phyloP scores from a whole-genome alignment of 2,888 invertebrate species.

The Acutogordius australiensis region DNA sequence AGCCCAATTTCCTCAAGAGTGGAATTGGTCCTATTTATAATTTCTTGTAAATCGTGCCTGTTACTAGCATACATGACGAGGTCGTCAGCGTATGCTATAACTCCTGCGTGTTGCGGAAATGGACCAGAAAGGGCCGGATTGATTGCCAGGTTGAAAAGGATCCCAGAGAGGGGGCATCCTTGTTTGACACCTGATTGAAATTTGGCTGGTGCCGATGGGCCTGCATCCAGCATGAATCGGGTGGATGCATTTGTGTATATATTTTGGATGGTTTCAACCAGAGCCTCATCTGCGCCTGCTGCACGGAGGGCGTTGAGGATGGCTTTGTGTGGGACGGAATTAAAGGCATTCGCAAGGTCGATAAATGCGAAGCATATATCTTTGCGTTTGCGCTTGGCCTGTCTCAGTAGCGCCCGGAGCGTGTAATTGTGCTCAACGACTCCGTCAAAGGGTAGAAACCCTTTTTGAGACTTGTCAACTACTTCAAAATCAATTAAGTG shows the following conservation, averaged over 20 bases:
- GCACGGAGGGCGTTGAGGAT: slow-evolving; percentile 10
- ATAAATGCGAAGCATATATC: slow-evolving; percentile 20
- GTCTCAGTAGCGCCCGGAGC: slow-evolving; percentile 13
- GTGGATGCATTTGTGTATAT: slow-evolving; percentile 12
- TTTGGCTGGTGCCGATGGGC: slow-evolving; percentile 14
- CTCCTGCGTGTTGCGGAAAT: neutral
- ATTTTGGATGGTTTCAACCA: neutral
- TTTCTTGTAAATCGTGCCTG: slow-evolving; percentile 13
- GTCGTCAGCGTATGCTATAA: slow-evolving; percentile 17
- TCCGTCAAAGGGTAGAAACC: slow-evolving; percentile 20
- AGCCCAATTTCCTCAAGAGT: neutral
- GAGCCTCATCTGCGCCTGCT: neutral
- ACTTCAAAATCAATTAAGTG: slow-evolving; percentile 15
- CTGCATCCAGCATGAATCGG: neutral
- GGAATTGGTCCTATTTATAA: neutral
- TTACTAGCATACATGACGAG: slow-evolving; percentile 14
- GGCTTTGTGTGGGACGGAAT: slow-evolving; percentile 20
- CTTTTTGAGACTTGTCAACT: slow-evolving; percentile 20
- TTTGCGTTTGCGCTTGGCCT: slow-evolving; percentile 10
- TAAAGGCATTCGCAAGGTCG: slow-evolving; percentile 23
- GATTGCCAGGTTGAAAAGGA: slow-evolving; percentile 21
- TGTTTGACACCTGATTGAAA: slow-evolving; percentile 19
- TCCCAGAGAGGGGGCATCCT: slow-evolving; percentile 20
- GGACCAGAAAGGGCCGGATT: slow-evolving; percentile 17
- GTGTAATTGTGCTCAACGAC: slow-evolving; percentile 15